Conservation (phyloP, 2,113 vertebrate species). For the Mixornis gularis region DNA sequence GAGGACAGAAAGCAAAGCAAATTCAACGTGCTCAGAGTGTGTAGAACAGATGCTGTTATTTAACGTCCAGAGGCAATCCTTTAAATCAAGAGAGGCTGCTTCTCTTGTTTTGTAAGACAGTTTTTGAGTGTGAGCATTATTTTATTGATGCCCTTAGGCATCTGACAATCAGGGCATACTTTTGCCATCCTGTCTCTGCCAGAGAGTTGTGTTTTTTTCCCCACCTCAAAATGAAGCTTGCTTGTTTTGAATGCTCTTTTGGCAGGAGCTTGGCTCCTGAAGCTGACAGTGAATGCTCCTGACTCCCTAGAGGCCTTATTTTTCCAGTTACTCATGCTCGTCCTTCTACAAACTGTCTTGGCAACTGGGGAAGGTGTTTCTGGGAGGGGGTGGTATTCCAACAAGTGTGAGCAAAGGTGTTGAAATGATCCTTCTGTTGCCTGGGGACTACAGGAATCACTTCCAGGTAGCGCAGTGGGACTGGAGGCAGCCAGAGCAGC, state of each 20-base stretch:
- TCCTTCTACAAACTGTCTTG: not conserved
- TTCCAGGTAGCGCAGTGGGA: not conserved
- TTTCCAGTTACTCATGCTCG: not conserved
- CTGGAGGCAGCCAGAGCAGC: not conserved
- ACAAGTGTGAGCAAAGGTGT: accelerated
- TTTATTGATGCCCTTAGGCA: not conserved
- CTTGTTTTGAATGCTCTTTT: not conserved
- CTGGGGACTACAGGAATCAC: not conserved
- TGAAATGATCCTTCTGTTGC: not conserved
- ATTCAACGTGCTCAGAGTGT: not conserved
- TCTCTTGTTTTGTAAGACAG: not conserved
- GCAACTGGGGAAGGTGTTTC: not conserved
- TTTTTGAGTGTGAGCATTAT: not conserved
- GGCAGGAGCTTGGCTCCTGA: not conserved
- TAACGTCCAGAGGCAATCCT: not conserved
- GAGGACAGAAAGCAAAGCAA: not conserved
- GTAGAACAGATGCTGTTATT: not conserved
- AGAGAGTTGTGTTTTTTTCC: not conserved
- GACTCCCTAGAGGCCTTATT: not conserved
- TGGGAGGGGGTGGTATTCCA: not conserved
- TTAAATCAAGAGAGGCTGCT: not conserved
- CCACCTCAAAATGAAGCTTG: not conserved
- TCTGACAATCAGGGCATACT: not conserved
- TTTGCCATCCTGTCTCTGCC: not conserved
- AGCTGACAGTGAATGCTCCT: not conserved